Conservation (phyloP, 2,888 invertebrate genomes). For the Diaperis boleti region DNA sequence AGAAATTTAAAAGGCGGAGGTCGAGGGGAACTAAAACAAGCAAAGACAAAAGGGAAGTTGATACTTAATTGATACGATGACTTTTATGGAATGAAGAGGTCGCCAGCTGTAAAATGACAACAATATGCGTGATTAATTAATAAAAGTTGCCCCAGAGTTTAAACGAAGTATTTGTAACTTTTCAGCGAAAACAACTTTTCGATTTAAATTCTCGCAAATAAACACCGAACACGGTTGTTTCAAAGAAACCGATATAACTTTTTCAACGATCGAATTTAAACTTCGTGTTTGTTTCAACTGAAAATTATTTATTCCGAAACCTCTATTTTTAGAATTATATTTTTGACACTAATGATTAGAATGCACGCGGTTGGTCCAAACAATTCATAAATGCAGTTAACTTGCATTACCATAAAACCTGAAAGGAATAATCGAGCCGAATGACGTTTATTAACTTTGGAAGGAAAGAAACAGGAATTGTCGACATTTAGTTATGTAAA, state of each 20-base stretch:
- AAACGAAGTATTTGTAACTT: not conserved
- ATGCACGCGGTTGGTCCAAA: not conserved
- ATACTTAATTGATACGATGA: slow-evolving; percentile 12
- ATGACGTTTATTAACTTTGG: not conserved
- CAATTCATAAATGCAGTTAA: not conserved
- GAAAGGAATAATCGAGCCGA: not conserved
- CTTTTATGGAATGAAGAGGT: slow-evolving; percentile 7
- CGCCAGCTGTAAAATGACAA: not conserved
- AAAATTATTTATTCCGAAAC: not conserved
- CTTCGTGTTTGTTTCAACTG: not conserved
- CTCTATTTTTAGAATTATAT: slow-evolving; percentile 3
- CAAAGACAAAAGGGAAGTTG: slow-evolving; percentile 6
- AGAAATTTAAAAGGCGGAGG: slow-evolving; percentile 11
- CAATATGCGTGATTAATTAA: slow-evolving; percentile 6
- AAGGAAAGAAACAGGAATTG: not conserved
- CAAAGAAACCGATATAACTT: not conserved
- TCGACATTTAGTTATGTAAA: too few relatives aligned
- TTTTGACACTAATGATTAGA: slow-evolving; percentile 3
- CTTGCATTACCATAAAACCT: not conserved
- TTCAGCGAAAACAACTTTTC: not conserved
- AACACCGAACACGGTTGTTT: not conserved
- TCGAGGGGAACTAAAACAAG: not conserved
- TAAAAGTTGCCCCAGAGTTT: not conserved
- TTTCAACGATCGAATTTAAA: not conserved
- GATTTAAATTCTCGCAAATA: not conserved